Evolutionary conservation across 2,888 invertebrate species (phyloP).

Genomic region (Dendrolimus pini): DNA sequence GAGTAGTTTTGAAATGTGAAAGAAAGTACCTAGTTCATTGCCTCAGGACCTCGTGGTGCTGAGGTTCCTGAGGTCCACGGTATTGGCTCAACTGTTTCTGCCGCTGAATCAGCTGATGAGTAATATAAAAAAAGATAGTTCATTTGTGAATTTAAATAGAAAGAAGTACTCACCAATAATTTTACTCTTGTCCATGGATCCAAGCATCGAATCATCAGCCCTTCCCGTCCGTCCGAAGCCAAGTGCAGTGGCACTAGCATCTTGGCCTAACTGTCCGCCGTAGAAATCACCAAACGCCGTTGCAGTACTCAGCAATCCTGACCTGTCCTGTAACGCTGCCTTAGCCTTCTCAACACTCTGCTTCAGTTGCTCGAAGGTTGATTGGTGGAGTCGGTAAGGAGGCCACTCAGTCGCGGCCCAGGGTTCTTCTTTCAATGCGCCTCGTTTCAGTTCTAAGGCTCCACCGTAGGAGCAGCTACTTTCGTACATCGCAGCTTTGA

Average conservation of each 20-base stretch:
- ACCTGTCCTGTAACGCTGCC: slow-evolving; percentile 86
- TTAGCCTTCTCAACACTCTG: slow-evolving; percentile 95
- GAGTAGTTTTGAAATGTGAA: too few relatives aligned
- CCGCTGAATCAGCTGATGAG: too few relatives aligned
- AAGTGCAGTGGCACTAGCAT: slow-evolving; percentile 44
- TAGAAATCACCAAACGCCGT: slow-evolving; percentile 84
- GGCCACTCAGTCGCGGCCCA: slow-evolving; percentile 84
- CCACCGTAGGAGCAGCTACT: slow-evolving; percentile 95
- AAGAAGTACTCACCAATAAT: slow-evolving; percentile 46
- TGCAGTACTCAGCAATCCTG: slow-evolving; percentile 81
- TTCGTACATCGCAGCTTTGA: slow-evolving; percentile 87
- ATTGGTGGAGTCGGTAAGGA: slow-evolving; percentile 88
- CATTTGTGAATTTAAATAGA: too few relatives aligned
- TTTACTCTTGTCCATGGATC: slow-evolving; percentile 61
- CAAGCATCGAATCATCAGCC: slow-evolving; percentile 63
- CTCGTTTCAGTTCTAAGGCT: slow-evolving; percentile 86
- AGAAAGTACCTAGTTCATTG: too few relatives aligned
- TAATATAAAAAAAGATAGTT: too few relatives aligned
- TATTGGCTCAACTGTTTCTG: too few relatives aligned
- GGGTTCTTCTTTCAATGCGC: slow-evolving; percentile 74
- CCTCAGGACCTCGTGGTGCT: too few relatives aligned
- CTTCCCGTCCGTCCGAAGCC: slow-evolving; percentile 55
- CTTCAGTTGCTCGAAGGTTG: slow-evolving; percentile 92
- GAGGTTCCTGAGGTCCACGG: too few relatives aligned
- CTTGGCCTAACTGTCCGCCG: slow-evolving; percentile 69